Conservation (phyloP, 2,797 vertebrate species). For the Bucorvus abyssinicus region DNA sequence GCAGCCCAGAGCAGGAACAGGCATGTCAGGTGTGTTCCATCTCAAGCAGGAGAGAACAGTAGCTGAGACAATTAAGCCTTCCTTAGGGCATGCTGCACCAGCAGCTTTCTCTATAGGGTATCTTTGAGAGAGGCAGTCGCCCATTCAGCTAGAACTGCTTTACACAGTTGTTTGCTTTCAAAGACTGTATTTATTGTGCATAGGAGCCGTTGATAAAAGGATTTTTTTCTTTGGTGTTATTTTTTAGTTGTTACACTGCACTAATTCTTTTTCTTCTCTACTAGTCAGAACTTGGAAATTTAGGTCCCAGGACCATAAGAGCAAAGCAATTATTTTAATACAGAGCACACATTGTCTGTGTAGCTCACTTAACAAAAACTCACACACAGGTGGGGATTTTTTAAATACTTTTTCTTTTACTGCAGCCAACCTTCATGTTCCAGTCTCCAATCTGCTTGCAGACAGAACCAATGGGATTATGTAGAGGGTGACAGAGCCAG, state of each 20-base stretch:
- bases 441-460: not conserved
- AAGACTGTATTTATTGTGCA: not conserved
- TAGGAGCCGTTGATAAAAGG: not conserved
- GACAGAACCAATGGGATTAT: not conserved
- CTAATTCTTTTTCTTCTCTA: not conserved
- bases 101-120: not conserved
- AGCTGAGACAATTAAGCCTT: not conserved
- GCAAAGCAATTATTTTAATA: not conserved
- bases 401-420: not conserved
- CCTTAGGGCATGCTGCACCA: not conserved
- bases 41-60: not conserved
- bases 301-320: not conserved
- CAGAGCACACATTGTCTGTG: not conserved
- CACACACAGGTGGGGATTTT: not conserved
- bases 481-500: not conserved
- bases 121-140: not conserved
- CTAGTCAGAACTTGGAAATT: not conserved
- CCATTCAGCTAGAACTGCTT: not conserved
- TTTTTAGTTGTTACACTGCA: not conserved
- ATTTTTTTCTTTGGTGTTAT: not conserved
- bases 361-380: not conserved
- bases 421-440: not conserved
- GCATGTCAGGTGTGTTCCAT: not conserved
- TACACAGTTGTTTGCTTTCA: not conserved
- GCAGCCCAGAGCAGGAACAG: not conserved